Conservation (phyloP, 1,140 invertebrate species). For the Diplogasteroides magnus region DNA sequence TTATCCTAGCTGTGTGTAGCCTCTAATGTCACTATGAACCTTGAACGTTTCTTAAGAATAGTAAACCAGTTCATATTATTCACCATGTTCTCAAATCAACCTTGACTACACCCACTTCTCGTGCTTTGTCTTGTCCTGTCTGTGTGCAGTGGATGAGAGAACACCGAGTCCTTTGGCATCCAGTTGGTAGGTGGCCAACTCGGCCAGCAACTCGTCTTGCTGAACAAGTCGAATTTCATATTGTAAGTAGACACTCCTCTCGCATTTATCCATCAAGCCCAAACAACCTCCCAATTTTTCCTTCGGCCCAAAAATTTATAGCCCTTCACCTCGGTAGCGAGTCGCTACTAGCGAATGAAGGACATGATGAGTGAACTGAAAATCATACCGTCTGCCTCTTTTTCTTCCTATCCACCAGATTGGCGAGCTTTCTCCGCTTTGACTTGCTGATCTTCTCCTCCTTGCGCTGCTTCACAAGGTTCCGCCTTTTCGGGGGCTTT, state of each 20-base stretch:
- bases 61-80: neutral
- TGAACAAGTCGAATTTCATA: constrained; percentile 22
- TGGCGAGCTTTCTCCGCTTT: neutral
- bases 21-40: constrained; percentile 13
- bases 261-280: too few species aligned
- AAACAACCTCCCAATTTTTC: too few species aligned
- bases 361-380: neutral
- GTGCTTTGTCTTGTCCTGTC: constrained; percentile 23
- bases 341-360: neutral
- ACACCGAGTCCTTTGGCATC: constrained; percentile 17
- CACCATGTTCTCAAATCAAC: too few species aligned
- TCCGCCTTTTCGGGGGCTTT: neutral
- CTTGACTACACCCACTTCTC: constrained; percentile 7
- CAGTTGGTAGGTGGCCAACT: constrained; percentile 28
- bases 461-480: neutral
- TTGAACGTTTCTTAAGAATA: neutral
- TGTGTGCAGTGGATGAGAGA: constrained; percentile 21
- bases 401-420: neutral
- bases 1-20: constrained; percentile 14
- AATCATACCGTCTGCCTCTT: neutral
- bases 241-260: too few species aligned
- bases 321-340: too few species aligned
- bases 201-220: constrained; percentile 32
- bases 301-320: too few species aligned
- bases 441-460: neutral